Evolutionary conservation across 2,797 vertebrate genomes (phyloP), one percentile per base, ranked within the genome.

Genomic region (Sebastes oblongus): DNA sequence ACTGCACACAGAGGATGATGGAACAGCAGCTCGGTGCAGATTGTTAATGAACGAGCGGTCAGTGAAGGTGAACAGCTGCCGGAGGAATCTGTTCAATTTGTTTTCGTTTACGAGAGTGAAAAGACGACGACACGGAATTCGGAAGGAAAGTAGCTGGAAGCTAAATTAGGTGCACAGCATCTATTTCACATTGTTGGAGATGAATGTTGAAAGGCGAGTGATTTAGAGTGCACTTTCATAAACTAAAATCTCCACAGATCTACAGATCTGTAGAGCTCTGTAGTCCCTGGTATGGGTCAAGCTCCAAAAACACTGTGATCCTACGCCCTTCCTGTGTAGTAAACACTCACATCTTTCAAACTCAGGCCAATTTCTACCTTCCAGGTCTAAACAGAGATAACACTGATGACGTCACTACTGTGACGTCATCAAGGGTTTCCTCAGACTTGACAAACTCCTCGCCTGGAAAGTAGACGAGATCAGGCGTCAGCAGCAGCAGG

Each of bases 51-150:
- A 54, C 3, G 60, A 75, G 72, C 52, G 18, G 72, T 36, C 65
- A 14, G 55, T 8, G 72, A 75, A 75, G 72, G 78, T 70, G 66
- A 75, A 64, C 73, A 55, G 73, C 66, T 71, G 72, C 66, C 5
- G 22, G 20, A 4, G 2, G 25, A 50, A 60, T 66, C 73, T 20
- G 52, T 2, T 42, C 50, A 34, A 18, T 25, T 55, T 16, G 66
- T 6, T 68, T 66, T n/a, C 10, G 16, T 29, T 46, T 10, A 24
- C 8, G 22, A 66, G 24, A 29, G 42, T 20, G 18, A 39, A 65
- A 24, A 24, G 50, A 14, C 66, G n/a, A 34, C 1, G 9, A 32
- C 29, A 3, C 2, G 5, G 18, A 46, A 29, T 54, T 32, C 1
- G 18, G 16, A 29, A 22, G 12, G 34, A 22, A 6, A n/a, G 34